Conservation (phyloP, 53 echinoderm and acorn worm genomes). For the Stichopus horrens region DNA sequence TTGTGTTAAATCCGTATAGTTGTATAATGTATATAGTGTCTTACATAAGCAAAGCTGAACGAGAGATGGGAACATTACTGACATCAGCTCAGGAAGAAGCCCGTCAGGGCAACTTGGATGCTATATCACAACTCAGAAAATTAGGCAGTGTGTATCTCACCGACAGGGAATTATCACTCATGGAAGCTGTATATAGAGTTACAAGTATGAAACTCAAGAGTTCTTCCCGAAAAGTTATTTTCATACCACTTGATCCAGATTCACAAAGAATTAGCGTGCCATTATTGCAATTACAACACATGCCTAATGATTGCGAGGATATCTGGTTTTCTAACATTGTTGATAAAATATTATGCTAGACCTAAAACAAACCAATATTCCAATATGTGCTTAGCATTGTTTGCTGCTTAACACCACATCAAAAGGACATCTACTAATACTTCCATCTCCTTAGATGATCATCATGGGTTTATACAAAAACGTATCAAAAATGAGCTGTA, state of each 20-base stretch:
- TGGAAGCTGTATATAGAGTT: conserved; percentile 47
- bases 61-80: conserved; percentile 23
- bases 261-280: conserved; percentile 43
- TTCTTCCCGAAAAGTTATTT: conserved; percentile 33
- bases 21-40: conserved; percentile 60
- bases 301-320: conserved; percentile 11
- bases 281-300: background rate
- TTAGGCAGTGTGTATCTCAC: conserved; percentile 25
- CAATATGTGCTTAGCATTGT: conserved; percentile 16
- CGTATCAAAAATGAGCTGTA: background rate
- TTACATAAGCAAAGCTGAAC: conserved; percentile 65
- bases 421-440: no score
- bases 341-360: conserved; percentile 30
- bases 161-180: conserved; percentile 46
- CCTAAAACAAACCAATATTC: background rate
- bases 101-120: no score
- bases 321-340: conserved; percentile 27
- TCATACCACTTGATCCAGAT: conserved; percentile 38
- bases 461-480: background rate
- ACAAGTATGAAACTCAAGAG: conserved; percentile 3
- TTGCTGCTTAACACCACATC: background rate
- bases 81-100: conserved; percentile 27
- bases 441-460: background rate
- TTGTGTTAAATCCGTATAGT: conserved; percentile 57
- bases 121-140: no score